Conservation (phyloP, 2,797 vertebrate species). For the Pogoniulus pusillus region DNA sequence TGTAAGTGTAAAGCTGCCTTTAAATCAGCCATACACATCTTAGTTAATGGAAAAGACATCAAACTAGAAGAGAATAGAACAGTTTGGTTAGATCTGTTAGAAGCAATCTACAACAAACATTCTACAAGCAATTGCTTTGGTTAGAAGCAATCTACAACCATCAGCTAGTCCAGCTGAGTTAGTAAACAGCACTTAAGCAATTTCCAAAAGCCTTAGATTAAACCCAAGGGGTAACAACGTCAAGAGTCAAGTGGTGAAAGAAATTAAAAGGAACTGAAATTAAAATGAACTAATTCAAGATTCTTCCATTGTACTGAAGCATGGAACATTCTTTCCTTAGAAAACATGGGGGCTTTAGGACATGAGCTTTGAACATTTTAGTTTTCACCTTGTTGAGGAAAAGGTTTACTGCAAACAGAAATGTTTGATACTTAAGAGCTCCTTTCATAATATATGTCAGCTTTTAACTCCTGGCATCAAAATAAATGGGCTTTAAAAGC, state of each 20-base stretch:
- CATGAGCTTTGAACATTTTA: not conserved
- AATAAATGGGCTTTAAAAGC: not conserved
- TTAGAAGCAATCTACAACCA: not conserved
- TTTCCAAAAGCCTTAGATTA: not conserved
- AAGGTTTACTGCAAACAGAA: not conserved
- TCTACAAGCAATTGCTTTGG: no score
- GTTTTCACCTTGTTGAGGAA: not conserved
- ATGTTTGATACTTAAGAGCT: not conserved
- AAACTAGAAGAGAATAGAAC: not conserved
- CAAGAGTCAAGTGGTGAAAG: not conserved
- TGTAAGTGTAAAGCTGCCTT: not conserved
- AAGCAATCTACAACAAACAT: not conserved
- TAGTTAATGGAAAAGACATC: not conserved
- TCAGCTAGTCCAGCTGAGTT: not conserved
- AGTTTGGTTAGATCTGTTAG: not conserved
- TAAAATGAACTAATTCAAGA: not conserved
- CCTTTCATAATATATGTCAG: not conserved
- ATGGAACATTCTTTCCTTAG: not conserved
- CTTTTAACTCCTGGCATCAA: not conserved
- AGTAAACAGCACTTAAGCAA: not conserved
- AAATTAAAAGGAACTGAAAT: no score
- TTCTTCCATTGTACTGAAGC: not conserved
- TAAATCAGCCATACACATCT: not conserved
- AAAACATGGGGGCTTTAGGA: not conserved
- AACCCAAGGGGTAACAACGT: not conserved